phyloP scores from a whole-genome alignment of 2,797 vertebrate genomes.

The Poeciliopsis gracilis region DNA sequence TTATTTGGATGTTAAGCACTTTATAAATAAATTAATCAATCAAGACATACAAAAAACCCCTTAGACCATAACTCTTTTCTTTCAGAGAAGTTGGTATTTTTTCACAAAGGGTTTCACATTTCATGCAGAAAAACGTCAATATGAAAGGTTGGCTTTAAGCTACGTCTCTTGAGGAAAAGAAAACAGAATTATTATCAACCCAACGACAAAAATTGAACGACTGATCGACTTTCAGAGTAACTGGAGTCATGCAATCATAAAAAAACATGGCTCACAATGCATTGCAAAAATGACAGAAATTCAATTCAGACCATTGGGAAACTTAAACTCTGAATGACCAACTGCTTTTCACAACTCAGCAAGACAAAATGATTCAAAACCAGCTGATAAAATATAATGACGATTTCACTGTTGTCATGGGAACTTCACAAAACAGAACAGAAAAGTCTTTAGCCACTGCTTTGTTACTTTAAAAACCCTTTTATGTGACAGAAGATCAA shows the following conservation, averaged over 20 bases:
- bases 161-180: neutral
- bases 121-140: neutral
- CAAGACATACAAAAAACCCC: neutral
- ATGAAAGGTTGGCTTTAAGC: neutral
- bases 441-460: constrained; percentile 32
- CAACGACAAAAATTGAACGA: neutral
- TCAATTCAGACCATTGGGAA: constrained; percentile 12
- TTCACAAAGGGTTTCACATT: neutral
- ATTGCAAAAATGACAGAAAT: constrained; percentile 37
- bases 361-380: constrained; percentile 35
- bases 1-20: too few species aligned
- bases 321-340: neutral
- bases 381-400: constrained; percentile 33
- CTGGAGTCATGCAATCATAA: constrained; percentile 32
- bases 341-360: constrained; percentile 10
- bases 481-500: constrained; percentile 10
- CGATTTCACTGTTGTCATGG: constrained; percentile 30
- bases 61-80: neutral
- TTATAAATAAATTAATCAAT: neutral
- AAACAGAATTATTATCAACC: neutral
- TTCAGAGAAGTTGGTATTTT: neutral
- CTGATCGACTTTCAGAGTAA: neutral
- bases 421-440: constrained; percentile 13
- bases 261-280: constrained; percentile 31
- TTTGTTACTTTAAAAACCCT: constrained; percentile 13